Evolutionary conservation across 2,113 vertebrate genomes (phyloP).

Genomic region (Xyliphius kryptos): DNA sequence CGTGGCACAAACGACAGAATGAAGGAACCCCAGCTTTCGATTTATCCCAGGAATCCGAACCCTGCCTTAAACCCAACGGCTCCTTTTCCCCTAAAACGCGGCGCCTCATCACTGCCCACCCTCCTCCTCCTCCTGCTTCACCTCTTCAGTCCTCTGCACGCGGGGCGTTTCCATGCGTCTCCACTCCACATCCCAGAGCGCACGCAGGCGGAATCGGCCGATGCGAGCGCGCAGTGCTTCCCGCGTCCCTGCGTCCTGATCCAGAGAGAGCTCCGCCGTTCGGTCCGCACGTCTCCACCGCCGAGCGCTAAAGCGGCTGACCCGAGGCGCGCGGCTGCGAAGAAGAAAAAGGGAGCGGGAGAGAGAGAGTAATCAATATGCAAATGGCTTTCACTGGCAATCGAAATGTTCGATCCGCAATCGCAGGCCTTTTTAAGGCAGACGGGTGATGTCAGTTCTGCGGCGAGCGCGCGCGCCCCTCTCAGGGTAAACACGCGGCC

Average conservation of each 20-base stretch:
- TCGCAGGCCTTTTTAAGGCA: slow-evolving; percentile 60
- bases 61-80: not conserved
- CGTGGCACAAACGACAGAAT: no score
- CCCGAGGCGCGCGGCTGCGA: slow-evolving; percentile 68
- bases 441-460: slow-evolving; percentile 85
- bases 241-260: not conserved
- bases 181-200: not conserved
- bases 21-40: not conserved
- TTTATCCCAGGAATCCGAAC: not conserved
- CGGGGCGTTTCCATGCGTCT: slow-evolving; percentile 2
- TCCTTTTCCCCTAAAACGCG: not conserved
- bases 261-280: not conserved
- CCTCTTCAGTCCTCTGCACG: not conserved
- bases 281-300: not conserved
- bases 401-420: slow-evolving; percentile 98
- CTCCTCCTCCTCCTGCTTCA: slow-evolving; percentile 11
- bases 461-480: slow-evolving; percentile 70
- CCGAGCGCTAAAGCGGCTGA: slow-evolving; percentile 28
- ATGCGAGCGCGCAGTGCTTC: not conserved
- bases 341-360: slow-evolving; percentile 15
- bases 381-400: slow-evolving; percentile 98
- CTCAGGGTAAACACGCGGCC: slow-evolving; percentile 28
- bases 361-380: slow-evolving; percentile 93
- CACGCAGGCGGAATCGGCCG: not conserved
- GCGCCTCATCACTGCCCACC: not conserved